These are phyloP conservation scores for Acholoe squamosa DNA, from an alignment of 2,888 invertebrate genomes.

Conservation along the genomic window DNA sequence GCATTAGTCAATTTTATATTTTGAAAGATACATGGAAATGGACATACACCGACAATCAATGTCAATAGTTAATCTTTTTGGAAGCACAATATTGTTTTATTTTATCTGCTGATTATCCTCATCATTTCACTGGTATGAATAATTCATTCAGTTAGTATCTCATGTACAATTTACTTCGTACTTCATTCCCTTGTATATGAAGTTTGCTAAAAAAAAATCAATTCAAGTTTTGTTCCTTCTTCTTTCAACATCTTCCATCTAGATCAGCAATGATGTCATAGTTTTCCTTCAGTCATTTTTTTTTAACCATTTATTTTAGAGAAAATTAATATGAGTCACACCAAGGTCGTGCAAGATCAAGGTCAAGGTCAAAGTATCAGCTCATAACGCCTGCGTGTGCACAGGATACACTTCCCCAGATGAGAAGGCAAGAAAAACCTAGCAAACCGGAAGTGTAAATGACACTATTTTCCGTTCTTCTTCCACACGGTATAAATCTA, in stretches of 20 bases:
- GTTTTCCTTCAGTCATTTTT: neutral
- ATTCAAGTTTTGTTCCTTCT: constrained; percentile 9
- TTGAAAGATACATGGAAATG: constrained; percentile 20
- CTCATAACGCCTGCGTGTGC: constrained; percentile 40
- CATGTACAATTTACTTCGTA: neutral
- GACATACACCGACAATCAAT: constrained; percentile 19
- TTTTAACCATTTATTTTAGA: constrained; percentile 31
- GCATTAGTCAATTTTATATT: neutral
- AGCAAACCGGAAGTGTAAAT: constrained; percentile 53
- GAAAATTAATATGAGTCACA: constrained; percentile 47
- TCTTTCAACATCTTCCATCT: neutral
- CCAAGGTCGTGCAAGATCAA: constrained; percentile 45
- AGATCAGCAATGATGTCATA: neutral
- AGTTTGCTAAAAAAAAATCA: constrained; percentile 22
- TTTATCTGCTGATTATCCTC: neutral
- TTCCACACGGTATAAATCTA: constrained; percentile 6
- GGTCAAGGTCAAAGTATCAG: constrained; percentile 55
- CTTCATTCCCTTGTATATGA: neutral
- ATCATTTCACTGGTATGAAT: neutral
- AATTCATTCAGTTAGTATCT: neutral
- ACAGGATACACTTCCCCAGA: constrained; percentile 5
- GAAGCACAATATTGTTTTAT: constrained; percentile 27
- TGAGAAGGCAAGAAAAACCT: constrained; percentile 35
- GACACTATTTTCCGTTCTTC: constrained; percentile 38
- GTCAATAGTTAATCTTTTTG: neutral